Base-by-base conservation (phyloP, 2,113 vertebrate genomes). In the Capreolus pygargus region DNA sequence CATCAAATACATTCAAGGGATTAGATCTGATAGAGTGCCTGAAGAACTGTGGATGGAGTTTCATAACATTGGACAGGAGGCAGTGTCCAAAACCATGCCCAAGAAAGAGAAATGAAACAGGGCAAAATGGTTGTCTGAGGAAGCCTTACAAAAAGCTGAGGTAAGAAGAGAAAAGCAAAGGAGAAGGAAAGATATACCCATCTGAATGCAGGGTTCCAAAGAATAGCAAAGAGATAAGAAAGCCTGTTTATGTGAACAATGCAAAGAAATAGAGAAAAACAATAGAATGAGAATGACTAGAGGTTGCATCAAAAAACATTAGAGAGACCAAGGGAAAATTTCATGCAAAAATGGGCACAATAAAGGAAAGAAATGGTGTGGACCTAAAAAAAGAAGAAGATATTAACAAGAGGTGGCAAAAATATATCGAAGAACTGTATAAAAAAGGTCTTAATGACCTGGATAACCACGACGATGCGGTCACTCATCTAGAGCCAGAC, bases 391-490 rank as follows among this genome's bases (percentile, higher is more conserved):
- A 67, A 67, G 15, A 17, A 54, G 52, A 67, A n/a, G 61, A 64
- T 64, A 64, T 64, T 64, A n/a, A 64, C 30, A 64, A 67, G 61
- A n/a, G 33, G 16, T 19, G 16, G 61, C 33, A n/a, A 67, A n/a
- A n/a, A n/a, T n/a, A 67, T n/a, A n/a, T 19, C 0, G 0, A 67
- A 67, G 33, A 67, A n/a, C 33, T 67, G 16, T 67, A 67, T n/a
- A 19, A n/a, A n/a, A 67, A 67, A 5, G 7, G 61, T 64, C 61
- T n/a, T 64, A 64, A 64, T 9, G 33, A 64, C 33, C 16, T n/a
- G 33, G 16, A 64, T 33, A 17, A 64, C 1, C 33, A n/a, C 0
- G 16, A n/a, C 2, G 3, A n/a, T 64, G 16, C 0, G 1, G 61
- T 64, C 61, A n/a, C 1, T 64, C 7, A 64, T n/a, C 61, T 64